phyloP scores from a whole-genome alignment of 2,888 invertebrate species.

The Augochlorella aurata region DNA sequence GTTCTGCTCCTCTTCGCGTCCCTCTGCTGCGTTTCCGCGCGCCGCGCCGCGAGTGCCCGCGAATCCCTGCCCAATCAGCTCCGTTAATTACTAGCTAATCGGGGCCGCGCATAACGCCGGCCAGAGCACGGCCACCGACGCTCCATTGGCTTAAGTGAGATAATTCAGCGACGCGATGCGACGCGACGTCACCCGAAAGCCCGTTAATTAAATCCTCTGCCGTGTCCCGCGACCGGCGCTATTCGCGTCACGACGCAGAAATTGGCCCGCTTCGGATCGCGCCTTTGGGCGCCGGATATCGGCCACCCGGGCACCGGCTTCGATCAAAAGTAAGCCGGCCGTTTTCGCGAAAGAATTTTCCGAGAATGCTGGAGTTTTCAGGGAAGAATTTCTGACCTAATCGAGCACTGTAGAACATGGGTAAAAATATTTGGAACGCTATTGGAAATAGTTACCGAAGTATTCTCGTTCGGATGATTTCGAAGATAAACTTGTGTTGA shows the following conservation, averaged over 20 bases:
- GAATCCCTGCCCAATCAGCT: slow-evolving; percentile 37
- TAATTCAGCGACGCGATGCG: slow-evolving; percentile 41
- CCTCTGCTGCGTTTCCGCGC: neutral
- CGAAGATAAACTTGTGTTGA: too few relatives aligned
- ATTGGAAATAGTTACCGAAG: too few relatives aligned
- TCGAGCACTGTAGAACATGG: too few relatives aligned
- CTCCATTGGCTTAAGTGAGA: slow-evolving; percentile 22
- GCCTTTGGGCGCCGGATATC: neutral
- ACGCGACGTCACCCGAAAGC: slow-evolving; percentile 19
- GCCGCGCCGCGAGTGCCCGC: neutral
- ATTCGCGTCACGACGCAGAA: neutral
- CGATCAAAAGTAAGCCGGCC: neutral
- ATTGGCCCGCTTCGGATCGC: neutral
- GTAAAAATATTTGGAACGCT: too few relatives aligned
- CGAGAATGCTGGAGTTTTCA: too few relatives aligned
- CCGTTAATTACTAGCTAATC: slow-evolving; percentile 56
- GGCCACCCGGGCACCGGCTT: too few relatives aligned
- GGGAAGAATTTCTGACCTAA: too few relatives aligned
- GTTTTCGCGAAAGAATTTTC: too few relatives aligned
- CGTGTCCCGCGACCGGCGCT: slow-evolving; percentile 5
- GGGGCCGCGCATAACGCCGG: slow-evolving; percentile 18
- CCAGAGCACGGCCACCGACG: neutral
- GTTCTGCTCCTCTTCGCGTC: neutral
- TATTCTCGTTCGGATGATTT: too few relatives aligned
- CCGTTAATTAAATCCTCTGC: slow-evolving; percentile 49